Conservation (phyloP, 2,113 vertebrate genomes). For the Malurus elegans region DNA sequence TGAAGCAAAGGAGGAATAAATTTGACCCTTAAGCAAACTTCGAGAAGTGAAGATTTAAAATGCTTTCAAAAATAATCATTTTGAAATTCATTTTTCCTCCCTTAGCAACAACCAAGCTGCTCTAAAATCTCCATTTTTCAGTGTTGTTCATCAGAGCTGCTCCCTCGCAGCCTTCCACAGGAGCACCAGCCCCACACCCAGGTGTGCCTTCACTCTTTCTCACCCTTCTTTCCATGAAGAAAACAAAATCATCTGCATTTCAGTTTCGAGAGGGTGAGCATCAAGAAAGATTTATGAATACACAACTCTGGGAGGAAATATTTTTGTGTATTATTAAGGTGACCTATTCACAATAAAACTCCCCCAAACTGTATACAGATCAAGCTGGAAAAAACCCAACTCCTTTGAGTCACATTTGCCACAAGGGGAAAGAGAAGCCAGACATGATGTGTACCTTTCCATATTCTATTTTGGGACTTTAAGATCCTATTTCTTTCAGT, state of each 20-base stretch:
- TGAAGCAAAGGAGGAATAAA: neutral
- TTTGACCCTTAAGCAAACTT: neutral
- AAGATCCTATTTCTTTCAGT: constrained; percentile 77
- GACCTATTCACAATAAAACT: constrained; percentile 52
- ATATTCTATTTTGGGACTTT: constrained; percentile 79
- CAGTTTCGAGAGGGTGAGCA: neutral
- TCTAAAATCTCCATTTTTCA: neutral
- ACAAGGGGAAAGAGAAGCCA: constrained; percentile 70
- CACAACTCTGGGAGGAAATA: constrained; percentile 4
- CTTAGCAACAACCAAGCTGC: neutral
- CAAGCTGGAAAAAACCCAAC: constrained; percentile 71
- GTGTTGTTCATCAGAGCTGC: neutral
- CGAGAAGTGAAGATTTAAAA: neutral
- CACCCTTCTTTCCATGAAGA: neutral
- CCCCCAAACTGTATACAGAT: constrained; percentile 56
- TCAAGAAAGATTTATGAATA: constrained; percentile 1
- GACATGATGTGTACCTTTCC: constrained; percentile 82
- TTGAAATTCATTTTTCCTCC: neutral
- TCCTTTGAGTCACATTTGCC: constrained; percentile 81
- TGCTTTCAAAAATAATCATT: neutral
- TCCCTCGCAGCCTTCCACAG: neutral
- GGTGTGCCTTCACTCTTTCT: neutral
- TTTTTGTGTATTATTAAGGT: constrained; percentile 52
- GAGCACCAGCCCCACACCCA: neutral
- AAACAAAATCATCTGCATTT: neutral